Conservation (phyloP, 2,113 vertebrate species). For the Taxidea taxus region DNA sequence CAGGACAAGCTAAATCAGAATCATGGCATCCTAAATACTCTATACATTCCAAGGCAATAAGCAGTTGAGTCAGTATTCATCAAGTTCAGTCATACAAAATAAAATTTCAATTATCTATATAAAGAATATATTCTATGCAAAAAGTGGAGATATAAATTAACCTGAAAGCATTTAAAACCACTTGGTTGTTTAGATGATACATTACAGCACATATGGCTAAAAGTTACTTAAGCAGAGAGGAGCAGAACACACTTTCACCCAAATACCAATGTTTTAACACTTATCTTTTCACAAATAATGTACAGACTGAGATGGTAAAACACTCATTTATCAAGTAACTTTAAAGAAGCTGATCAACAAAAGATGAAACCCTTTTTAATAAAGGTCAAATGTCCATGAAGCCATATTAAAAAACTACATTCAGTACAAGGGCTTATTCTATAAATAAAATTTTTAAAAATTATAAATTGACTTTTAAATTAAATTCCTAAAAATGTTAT, state of each 20-base stretch:
- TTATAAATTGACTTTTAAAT: neutral
- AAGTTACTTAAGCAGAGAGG: neutral
- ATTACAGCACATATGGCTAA: neutral
- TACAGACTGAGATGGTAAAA: neutral
- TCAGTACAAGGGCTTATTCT: neutral
- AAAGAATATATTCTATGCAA: constrained; percentile 32
- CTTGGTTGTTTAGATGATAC: neutral
- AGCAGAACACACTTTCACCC: neutral
- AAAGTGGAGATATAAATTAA: constrained; percentile 19
- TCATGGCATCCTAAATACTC: neutral
- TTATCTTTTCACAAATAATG: neutral
- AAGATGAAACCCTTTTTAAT: neutral
- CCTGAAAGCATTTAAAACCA: constrained; percentile 18
- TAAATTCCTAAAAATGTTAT: neutral
- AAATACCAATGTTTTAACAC: neutral
- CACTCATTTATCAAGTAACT: neutral
- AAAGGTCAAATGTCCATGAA: neutral
- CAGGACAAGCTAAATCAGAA: constrained; percentile 41
- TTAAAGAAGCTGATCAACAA: neutral
- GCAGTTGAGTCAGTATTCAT: constrained; percentile 31
- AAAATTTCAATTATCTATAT: constrained; percentile 31
- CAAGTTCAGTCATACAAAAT: constrained; percentile 51
- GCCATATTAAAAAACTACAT: neutral
- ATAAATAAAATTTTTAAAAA: constrained; percentile 1
- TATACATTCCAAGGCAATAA: neutral